Evolutionary conservation across 2,888 invertebrate genomes (phyloP).

Genomic region (Fabriciana adippe): DNA sequence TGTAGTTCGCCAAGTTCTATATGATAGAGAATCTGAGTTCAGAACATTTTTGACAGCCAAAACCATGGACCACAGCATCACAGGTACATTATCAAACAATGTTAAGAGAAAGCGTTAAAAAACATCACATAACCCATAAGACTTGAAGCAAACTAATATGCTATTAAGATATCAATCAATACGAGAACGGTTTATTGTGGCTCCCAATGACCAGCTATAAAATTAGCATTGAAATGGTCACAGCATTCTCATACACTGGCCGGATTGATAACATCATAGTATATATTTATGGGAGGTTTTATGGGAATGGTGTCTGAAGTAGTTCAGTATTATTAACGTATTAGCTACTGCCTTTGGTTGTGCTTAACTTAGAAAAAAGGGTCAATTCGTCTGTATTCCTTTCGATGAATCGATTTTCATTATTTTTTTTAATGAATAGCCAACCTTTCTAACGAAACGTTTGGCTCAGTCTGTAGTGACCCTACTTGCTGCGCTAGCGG

Average conservation of each 20-base stretch:
- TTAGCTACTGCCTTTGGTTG: no score
- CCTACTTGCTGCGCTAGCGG: no score
- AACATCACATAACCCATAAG: background rate
- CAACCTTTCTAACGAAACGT: no score
- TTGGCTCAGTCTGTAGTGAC: no score
- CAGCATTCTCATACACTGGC: slow-evolving; percentile 36
- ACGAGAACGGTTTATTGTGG: slow-evolving; percentile 50
- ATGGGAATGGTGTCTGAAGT: slow-evolving; percentile 15
- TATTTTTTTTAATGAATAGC: no score
- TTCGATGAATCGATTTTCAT: no score
- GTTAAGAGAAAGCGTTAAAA: background rate
- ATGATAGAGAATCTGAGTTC: no score
- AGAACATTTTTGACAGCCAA: no score
- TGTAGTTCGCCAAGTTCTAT: no score
- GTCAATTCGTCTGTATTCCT: background rate
- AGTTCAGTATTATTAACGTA: background rate
- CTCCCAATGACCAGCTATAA: slow-evolving; percentile 57
- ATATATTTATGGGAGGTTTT: slow-evolving; percentile 24
- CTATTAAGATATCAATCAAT: slow-evolving; percentile 78
- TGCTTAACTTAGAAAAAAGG: no score
- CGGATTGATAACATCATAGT: slow-evolving; percentile 33
- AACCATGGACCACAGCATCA: no score
- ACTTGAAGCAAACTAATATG: slow-evolving; percentile 41
- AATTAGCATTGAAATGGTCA: slow-evolving; percentile 73
- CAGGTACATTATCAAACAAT: no score